Percentiles rank a stretch among this genome's conserved stretches.
phyloP scores from a whole-genome alignment of 2,888 invertebrate genomes.

The Augochlorella aurata region DNA sequence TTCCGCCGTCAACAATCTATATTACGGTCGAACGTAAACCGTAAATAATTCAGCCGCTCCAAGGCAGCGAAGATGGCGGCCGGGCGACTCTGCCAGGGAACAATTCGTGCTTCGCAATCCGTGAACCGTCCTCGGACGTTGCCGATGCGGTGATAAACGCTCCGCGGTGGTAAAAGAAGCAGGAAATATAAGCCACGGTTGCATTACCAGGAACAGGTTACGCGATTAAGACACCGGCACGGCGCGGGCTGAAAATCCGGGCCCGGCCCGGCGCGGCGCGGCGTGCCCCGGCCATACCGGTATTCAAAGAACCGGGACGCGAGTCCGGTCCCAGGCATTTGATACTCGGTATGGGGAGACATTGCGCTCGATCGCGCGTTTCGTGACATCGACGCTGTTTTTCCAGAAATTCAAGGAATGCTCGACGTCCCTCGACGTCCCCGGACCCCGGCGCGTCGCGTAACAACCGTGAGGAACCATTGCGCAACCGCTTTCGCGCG shows the following conservation, averaged over 20 bases:
- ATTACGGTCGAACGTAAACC: background rate
- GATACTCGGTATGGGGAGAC: conserved; percentile 46
- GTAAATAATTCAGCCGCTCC: conserved; percentile 13
- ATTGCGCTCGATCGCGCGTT: conserved; percentile 48
- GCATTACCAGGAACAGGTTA: conserved; percentile 55
- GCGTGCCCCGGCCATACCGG: conserved; percentile 50
- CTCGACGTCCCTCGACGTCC: conserved; percentile 36
- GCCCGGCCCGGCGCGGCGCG: conserved; percentile 44
- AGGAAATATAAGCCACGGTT: conserved; percentile 58
- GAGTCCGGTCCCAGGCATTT: conserved; percentile 57
- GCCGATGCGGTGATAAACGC: conserved; percentile 51
- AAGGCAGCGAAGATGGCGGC: background rate
- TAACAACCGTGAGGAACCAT: conserved; percentile 41
- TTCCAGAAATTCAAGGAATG: conserved; percentile 59
- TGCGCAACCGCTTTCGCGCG: conserved; percentile 51
- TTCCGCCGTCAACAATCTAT: conserved; percentile 26
- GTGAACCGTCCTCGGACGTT: conserved; percentile 48
- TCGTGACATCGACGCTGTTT: conserved; percentile 54
- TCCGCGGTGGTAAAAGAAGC: conserved; percentile 8
- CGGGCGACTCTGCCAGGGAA: conserved; percentile 15
- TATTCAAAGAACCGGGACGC: conserved; percentile 60
- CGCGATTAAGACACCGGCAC: conserved; percentile 54
- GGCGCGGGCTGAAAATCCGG: conserved; percentile 47
- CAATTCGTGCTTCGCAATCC: conserved; percentile 53
- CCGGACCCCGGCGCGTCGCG: conserved; percentile 7